Conservation (phyloP, 1,140 invertebrate genomes). For the Oncopodura yosiiana region DNA sequence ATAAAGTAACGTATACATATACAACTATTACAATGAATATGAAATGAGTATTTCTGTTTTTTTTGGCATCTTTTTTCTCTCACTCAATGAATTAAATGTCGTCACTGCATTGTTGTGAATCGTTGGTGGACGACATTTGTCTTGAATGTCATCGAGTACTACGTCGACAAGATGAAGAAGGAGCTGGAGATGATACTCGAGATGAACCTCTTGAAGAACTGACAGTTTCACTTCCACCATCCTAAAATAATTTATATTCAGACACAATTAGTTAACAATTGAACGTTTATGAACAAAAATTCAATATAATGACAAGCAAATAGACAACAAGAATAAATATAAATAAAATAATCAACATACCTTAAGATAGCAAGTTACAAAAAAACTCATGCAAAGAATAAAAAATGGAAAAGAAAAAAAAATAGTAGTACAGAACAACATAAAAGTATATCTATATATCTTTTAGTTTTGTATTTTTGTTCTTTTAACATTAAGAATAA, state of each 20-base stretch:
- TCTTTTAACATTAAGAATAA: too few relatives aligned
- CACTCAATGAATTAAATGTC: too few relatives aligned
- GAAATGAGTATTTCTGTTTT: too few relatives aligned
- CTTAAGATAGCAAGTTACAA: background rate
- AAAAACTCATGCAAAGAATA: background rate
- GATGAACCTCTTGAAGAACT: constrained; percentile 35
- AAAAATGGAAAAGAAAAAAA: too few relatives aligned
- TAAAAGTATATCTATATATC: too few relatives aligned
- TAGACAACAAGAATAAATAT: background rate
- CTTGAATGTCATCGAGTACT: constrained; percentile 1
- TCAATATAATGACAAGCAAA: background rate
- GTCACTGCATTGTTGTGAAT: too few relatives aligned
- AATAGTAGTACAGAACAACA: too few relatives aligned
- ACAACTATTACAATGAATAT: too few relatives aligned
- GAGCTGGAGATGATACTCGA: constrained; percentile 35
- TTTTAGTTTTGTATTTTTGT: too few relatives aligned
- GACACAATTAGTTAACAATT: background rate
- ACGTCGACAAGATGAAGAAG: constrained; percentile 11
- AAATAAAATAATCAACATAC: constrained; percentile 1
- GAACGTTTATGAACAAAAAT: background rate
- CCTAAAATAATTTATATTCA: constrained; percentile 4
- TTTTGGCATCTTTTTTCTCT: too few relatives aligned
- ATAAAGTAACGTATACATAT: too few relatives aligned
- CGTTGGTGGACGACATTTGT: too few relatives aligned
- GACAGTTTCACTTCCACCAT: constrained; percentile 29